Evolutionary conservation across 2,888 invertebrate species (phyloP), one percentile per base, ranked within the genome.

Genomic region (Acrobasis suavella): DNA sequence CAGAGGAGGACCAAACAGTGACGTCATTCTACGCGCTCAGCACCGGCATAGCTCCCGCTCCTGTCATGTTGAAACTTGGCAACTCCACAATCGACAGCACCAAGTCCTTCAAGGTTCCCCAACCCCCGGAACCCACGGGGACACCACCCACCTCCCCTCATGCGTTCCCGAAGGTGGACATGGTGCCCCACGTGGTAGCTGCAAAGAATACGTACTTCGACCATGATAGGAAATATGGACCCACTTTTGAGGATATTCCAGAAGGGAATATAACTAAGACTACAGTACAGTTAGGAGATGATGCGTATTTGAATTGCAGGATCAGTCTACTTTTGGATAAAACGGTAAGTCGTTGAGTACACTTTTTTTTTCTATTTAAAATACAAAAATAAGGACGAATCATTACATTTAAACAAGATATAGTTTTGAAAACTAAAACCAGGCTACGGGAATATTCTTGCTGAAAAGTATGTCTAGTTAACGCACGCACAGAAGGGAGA

Each of bases 271-370:
- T 94, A 16, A 94, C 95, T 55, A 96, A 95, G 78, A 94, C 96
- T 62, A 96, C 96, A 0, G 95, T 96, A 32, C 96, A 96, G 75
- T 92, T 95, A 62, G 96, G 96, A 2, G 95, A 95, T 67, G 95
- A 94, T 65, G 95, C 95, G 54, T 94, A 94, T 78, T 87, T 96
- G 69, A 95, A 96, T 83, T 96, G 96, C 84, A 94, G 95, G 80
- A 96, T 96, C 80, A 95, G 95, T 72, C 88, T 96, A 68, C 92
- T 96, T 58, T 95, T 95, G 81, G 96, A 96, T 86, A 96, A 96
- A 90, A 96, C 95, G 87, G 96, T 96, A 78, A 94, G 95, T 55
- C n/a, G 1, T 16, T 38, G 15, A 38, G 15, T 15, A 10, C n/a
- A 9, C n/a, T n/a, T n/a, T 16, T 39, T 42, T 1, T 22, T 22